Percentiles rank a stretch among this genome's conserved stretches.
These are phyloP conservation scores for Acronicta aceris DNA, from an alignment of 2,888 invertebrate species.

Conservation along the genomic window DNA sequence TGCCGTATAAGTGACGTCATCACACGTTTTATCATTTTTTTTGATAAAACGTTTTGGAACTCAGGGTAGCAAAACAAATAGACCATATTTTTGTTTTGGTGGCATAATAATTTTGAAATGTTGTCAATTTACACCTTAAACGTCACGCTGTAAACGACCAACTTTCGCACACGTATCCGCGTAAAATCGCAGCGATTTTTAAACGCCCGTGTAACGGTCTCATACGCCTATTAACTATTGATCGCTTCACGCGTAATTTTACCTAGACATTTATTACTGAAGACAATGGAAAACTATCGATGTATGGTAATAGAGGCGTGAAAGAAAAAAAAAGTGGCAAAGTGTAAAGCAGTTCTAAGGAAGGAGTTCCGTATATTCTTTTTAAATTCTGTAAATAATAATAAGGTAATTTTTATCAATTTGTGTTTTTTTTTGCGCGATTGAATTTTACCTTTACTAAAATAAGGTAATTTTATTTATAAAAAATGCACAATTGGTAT, in stretches of 20 bases:
- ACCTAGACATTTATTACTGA: conserved; percentile 59
- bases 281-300: conserved; percentile 62
- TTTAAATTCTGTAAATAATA: not conserved
- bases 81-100: no score
- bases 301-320: conserved; percentile 59
- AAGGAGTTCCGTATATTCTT: conserved; percentile 36
- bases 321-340: conserved; percentile 44
- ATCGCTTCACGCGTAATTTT: conserved; percentile 61
- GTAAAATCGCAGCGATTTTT: conserved; percentile 52
- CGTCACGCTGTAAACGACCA: conserved; percentile 16
- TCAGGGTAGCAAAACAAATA: no score
- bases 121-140: conserved; percentile 19
- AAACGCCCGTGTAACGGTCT: conserved; percentile 52
- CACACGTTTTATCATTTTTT: no score
- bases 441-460: no score
- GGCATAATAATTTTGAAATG: no score
- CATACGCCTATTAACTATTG: conserved; percentile 51
- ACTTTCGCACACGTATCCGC: conserved; percentile 46
- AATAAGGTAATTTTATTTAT: no score
- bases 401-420: no score
- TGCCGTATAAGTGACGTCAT: no score
- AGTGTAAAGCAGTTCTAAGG: not conserved
- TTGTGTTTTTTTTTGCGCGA: no score
- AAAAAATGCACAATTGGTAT: no score
- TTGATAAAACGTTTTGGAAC: no score